Base-by-base conservation (phyloP, 2,113 vertebrate genomes). In the Loxodonta africana region DNA sequence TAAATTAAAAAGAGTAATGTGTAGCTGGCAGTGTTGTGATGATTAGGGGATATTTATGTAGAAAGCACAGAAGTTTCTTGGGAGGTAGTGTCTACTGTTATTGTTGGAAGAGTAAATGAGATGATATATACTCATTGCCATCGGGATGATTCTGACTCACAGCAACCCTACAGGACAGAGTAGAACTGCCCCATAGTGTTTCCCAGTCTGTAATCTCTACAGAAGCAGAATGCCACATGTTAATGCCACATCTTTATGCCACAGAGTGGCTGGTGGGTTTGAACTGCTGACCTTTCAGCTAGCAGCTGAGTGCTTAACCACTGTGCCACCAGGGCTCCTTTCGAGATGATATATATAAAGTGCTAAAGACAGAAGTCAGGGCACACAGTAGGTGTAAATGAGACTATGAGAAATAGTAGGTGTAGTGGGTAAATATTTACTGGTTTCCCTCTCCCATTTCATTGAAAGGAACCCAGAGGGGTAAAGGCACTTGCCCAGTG, bases 321-420 rank as follows among this genome's bases (percentile, higher is more conserved):
- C 26, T 11, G 65, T 26, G 12, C 30, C 4, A 30, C 65, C 65
- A 69, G 65, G 65, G 65, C 12, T 69, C 65, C 26, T 33, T 69
- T 69, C 0, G 28, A 90, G 46, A 20, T 2, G 46, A 57, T 46
- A 37, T 1, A 8, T 0, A 17, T 3, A 1, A 5, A 63, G 25
- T 0, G 4, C 33, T 33, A 0, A 4, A 44, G 10, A 11, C 26
- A 33, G 81, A 2, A 41, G 83, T 4, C 44, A 10, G 82, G 33
- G 25, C 28, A 7, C 37, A 37, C 37, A 37, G 37, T 37, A 37
- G 37, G 37, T 37, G 37, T 37, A 37, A 37, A 37, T 37, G 37
- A 37, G 37, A 37, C 37, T 37, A 37, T 37, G 37, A 37, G 37
- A 37, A 37, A 37, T 6, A 17, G 18, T 0, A 60, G 93, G 25